These are phyloP conservation scores for Neodon shergylaensis DNA, from an alignment of 2,113 vertebrate species.

Conservation along the genomic window DNA sequence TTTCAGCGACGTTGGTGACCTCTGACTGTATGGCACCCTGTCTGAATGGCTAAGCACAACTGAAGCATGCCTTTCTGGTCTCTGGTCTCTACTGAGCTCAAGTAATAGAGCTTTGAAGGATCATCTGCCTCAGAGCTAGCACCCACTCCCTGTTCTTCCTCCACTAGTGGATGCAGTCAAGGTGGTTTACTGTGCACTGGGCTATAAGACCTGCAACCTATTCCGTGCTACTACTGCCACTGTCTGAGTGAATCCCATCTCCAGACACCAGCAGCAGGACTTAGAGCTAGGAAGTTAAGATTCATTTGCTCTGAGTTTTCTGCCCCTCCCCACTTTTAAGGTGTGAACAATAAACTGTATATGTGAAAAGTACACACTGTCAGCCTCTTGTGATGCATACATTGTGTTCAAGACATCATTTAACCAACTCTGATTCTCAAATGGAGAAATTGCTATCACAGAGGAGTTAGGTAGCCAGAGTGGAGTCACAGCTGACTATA, in stretches of 20 bases:
- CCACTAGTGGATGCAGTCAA: not conserved
- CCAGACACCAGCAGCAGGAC: not conserved
- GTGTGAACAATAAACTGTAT: not conserved
- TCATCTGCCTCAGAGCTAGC: not conserved
- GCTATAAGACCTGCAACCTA: not conserved
- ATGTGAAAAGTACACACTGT: not conserved
- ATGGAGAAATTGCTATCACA: not conserved
- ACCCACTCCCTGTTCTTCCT: not conserved
- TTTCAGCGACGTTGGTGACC: not conserved
- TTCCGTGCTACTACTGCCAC: not conserved
- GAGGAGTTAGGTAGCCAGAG: not conserved
- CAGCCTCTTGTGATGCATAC: not conserved
- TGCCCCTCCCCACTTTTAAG: not conserved
- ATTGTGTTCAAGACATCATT: not conserved
- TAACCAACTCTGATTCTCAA: conserved; percentile 45
- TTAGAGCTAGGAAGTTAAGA: not conserved
- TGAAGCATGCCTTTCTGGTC: not conserved
- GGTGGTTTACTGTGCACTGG: not conserved
- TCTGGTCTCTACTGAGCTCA: not conserved
- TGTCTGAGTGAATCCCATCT: not conserved
- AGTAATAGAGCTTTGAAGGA: not conserved
- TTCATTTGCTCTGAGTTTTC: not conserved
- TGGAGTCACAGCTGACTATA: not conserved
- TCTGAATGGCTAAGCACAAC: not conserved
- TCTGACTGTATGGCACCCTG: not conserved